Evolutionary conservation across 2,113 vertebrate species (phyloP).

Genomic region (Megaptera novaeangliae): DNA sequence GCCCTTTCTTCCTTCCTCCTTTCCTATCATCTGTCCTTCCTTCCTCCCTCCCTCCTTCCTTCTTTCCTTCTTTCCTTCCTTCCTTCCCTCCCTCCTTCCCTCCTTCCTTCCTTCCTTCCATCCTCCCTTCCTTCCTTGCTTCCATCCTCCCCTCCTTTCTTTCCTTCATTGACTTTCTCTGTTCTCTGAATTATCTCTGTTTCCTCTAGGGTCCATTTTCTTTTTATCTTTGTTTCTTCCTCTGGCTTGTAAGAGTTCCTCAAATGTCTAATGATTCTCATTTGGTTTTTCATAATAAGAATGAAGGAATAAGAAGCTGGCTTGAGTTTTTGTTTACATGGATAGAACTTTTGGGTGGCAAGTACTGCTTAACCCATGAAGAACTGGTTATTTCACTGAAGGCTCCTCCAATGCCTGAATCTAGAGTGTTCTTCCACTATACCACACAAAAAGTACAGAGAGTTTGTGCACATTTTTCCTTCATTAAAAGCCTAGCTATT

Average conservation of each 20-base stretch:
- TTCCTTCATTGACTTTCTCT: background rate
- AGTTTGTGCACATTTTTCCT: background rate
- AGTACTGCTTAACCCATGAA: background rate
- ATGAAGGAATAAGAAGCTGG: background rate
- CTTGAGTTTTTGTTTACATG: background rate
- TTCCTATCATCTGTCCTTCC: no score
- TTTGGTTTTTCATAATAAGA: background rate
- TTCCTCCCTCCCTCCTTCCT: no score
- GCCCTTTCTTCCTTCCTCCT: no score
- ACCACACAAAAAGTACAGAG: background rate
- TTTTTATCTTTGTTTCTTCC: background rate
- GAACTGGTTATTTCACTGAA: background rate
- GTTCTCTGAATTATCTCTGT: background rate
- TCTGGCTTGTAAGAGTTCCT: background rate
- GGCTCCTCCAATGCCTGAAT: background rate
- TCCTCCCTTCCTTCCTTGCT: no score
- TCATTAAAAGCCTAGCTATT: background rate
- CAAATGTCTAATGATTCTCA: background rate
- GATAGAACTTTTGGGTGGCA: background rate
- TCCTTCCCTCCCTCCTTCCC: no score
- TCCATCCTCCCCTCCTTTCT: background rate
- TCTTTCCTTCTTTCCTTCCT: no score
- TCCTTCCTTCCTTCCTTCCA: accelerated
- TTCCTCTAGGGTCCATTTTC: background rate
- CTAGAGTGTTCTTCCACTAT: background rate